Evolutionary conservation across 2,888 invertebrate species (phyloP).

Genomic region (Emmelina monodactyla): DNA sequence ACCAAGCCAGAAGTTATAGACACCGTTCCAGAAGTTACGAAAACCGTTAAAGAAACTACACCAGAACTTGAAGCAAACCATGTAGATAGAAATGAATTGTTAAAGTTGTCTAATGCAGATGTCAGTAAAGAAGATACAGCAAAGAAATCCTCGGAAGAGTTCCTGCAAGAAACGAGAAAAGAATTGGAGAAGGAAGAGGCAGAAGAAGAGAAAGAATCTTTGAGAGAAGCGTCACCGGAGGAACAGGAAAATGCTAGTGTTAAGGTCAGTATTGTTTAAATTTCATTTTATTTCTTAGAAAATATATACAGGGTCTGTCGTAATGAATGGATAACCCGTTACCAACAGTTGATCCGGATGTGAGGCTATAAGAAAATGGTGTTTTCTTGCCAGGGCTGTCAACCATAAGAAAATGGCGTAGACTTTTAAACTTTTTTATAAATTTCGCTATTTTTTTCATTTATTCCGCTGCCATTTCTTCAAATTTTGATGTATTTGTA

Average conservation of each 20-base stretch:
- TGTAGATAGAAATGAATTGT: conserved; percentile 17
- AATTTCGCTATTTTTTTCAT: too few relatives aligned
- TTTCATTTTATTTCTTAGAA: not conserved
- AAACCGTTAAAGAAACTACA: conserved; percentile 10
- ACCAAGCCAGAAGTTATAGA: conserved; percentile 11
- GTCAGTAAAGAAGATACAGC: conserved; percentile 27
- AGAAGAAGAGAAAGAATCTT: conserved; percentile 34
- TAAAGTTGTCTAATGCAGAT: conserved; percentile 23
- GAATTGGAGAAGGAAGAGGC: conserved; percentile 30
- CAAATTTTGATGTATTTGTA: too few relatives aligned
- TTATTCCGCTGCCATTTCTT: too few relatives aligned
- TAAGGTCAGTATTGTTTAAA: conserved; percentile 33
- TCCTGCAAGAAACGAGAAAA: conserved; percentile 29
- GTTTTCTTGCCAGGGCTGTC: too few relatives aligned
- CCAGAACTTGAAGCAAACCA: conserved; percentile 7
- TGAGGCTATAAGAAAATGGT: too few relatives aligned
- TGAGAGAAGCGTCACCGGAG: conserved; percentile 26
- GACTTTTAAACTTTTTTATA: too few relatives aligned
- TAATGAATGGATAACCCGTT: too few relatives aligned
- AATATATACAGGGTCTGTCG: not conserved
- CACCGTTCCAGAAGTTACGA: conserved; percentile 10
- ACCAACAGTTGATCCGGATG: too few relatives aligned
- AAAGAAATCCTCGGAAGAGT: conserved; percentile 30
- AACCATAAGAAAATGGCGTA: too few relatives aligned
- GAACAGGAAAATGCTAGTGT: conserved; percentile 34